Base-by-base conservation (phyloP, 1,140 invertebrate genomes). In the Meloidogyne floridensis region DNA sequence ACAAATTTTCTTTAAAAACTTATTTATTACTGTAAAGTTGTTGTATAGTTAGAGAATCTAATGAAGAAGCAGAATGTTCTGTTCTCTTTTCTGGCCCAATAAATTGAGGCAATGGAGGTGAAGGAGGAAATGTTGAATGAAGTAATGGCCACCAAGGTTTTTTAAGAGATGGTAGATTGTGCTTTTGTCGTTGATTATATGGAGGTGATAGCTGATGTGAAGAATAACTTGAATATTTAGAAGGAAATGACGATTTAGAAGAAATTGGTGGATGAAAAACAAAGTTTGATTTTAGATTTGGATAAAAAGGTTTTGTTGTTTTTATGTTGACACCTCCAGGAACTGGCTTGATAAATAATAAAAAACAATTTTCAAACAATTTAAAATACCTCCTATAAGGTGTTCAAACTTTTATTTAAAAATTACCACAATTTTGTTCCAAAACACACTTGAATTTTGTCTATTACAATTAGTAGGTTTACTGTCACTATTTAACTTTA, bases 251-350 rank as follows among this genome's bases (percentile, higher is more conserved):
- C 13, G 56, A 59, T 65, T 65, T 65, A n/a, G n/a, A 65, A 65
- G 59, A 65, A 65, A 65, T 65, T 65, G 59, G 59, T n/a, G 59
- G n/a, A n/a, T 65, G 15, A n/a, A 65, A 3, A 65, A 65, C 0
- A 65, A 65, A 65, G n/a, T n/a, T 18, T 65, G 15, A n/a, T 65
- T 65, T 65, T 65, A 65, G n/a, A 65, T 65, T 65, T n/a, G 59
- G 59, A 65, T 65, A 65, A 65, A n/a, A 65, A 65, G 5, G 59
- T 65, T 65, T 59, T 59, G 56, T 65, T 65, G 13, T n/a, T 65
- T 5, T 65, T 65, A 6, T 47, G 47, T 47, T 47, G 47, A 47
- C 47, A 47, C 7, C 47, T 47, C 7, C 7, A 47, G 47, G 47
- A 47, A 47, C 47, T 6, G 4, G 4, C 47, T 47, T 47, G 7